These are phyloP conservation scores for Crepidodera aurea DNA, from an alignment of 2,888 invertebrate genomes.

Conservation along the genomic window DNA sequence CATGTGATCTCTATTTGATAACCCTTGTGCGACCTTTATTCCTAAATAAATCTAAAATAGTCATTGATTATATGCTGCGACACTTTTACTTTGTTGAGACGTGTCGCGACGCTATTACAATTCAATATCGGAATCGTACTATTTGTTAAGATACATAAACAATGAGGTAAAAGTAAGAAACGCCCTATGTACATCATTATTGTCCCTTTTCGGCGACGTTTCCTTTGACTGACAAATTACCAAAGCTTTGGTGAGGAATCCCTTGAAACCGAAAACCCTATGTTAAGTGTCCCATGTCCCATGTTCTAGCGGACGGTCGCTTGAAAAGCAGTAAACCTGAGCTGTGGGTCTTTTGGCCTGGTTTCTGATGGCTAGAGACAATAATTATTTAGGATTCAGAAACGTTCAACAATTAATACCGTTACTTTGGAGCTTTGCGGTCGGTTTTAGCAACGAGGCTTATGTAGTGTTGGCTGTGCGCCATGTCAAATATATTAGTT, in stretches of 20 bases:
- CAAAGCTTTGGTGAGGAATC: neutral
- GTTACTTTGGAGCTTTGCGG: neutral
- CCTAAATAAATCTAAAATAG: no score
- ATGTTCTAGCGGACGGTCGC: neutral
- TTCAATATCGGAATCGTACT: no score
- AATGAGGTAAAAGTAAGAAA: no score
- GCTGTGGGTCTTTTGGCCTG: neutral
- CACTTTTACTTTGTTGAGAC: no score
- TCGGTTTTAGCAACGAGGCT: neutral
- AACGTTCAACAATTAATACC: neutral
- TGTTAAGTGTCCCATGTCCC: neutral
- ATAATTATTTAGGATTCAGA: slow-evolving; percentile 1
- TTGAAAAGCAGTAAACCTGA: neutral
- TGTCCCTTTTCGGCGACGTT: neutral
- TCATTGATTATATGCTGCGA: no score
- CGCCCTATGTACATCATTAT: neutral
- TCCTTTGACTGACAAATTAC: neutral
- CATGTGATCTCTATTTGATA: no score
- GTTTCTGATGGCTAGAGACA: neutral
- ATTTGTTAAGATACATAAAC: no score
- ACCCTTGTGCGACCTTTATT: no score
- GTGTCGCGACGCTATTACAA: no score
- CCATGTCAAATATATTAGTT: no score
- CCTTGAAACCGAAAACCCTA: neutral
- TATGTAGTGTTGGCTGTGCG: no score